A percentile compares a stretch with the other conserved stretches of the same genome.
These are phyloP conservation scores for Drosophila pegasa DNA, from an alignment of 2,888 invertebrate genomes.

Conservation along the genomic window DNA sequence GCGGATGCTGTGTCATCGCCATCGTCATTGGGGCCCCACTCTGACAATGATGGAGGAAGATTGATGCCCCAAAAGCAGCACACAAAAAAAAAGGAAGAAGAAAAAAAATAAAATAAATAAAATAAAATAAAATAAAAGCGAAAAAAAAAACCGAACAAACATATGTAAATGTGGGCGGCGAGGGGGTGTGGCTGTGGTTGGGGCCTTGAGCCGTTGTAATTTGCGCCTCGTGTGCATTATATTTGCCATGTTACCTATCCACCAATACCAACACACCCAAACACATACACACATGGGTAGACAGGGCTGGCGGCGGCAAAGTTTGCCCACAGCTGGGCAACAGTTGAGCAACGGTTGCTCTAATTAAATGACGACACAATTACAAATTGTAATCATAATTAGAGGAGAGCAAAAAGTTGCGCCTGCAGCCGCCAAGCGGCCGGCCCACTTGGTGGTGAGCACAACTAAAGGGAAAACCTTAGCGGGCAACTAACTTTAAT, in stretches of 20 bases:
- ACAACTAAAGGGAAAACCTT: slow-evolving; percentile 19
- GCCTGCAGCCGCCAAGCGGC: slow-evolving; percentile 8
- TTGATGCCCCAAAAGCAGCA: slow-evolving; percentile 63
- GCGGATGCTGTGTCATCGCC: slow-evolving; percentile 55
- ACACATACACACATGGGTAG: not conserved
- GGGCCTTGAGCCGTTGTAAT: slow-evolving; percentile 20
- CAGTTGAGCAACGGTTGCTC: slow-evolving; percentile 25
- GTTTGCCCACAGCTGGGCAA: slow-evolving; percentile 30
- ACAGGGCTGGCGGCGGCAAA: not conserved
- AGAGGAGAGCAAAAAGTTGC: slow-evolving; percentile 12
- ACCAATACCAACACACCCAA: slow-evolving; percentile 14
- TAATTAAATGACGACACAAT: slow-evolving; percentile 41
- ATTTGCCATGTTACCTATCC: slow-evolving; percentile 17
- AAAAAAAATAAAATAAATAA: not conserved
- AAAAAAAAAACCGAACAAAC: slow-evolving; percentile 4
- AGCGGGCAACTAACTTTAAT: slow-evolving; percentile 20
- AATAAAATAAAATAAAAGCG: slow-evolving; percentile 2
- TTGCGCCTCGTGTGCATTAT: slow-evolving; percentile 35
- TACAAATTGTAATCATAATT: slow-evolving; percentile 39
- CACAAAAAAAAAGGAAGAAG: not conserved
- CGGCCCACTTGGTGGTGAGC: not conserved
- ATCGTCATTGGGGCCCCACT: slow-evolving; percentile 48
- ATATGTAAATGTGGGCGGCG: slow-evolving; percentile 18
- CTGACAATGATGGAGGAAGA: slow-evolving; percentile 79
- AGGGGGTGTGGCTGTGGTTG: not conserved